phyloP scores from a whole-genome alignment of 2,888 invertebrate species.

The Daptonema setosum region DNA sequence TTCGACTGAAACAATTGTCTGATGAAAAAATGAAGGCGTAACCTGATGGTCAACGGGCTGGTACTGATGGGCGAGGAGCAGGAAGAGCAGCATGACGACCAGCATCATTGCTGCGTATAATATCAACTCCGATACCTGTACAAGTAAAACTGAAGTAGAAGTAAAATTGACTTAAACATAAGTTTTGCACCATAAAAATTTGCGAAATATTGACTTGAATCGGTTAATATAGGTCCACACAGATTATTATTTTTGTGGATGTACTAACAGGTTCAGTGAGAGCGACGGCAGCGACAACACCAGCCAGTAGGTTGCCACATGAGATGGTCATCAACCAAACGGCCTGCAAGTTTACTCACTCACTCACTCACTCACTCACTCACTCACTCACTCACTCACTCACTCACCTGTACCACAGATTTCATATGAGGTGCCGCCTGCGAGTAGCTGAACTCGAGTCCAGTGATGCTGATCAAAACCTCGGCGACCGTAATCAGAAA shows the following conservation, averaged over 20 bases:
- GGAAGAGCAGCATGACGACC: constrained; percentile 18
- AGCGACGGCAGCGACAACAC: constrained; percentile 34
- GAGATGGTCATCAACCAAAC: constrained; percentile 77
- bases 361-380: no score
- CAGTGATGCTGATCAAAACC: constrained; percentile 84
- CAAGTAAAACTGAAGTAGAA: no score
- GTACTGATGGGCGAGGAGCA: constrained; percentile 3
- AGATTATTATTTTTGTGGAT: no score
- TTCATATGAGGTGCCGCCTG: constrained; percentile 70
- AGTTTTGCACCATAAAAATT: no score
- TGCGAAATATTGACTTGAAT: no score
- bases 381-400: no score
- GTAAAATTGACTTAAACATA: no score
- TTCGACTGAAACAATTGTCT: no score
- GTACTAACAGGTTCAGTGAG: constrained; percentile 14
- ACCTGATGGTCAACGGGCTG: background rate
- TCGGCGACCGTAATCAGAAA: constrained; percentile 73
- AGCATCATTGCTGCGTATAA: constrained; percentile 22
- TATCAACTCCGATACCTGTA: constrained; percentile 24
- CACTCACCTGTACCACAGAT: constrained; percentile 45
- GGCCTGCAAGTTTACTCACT: constrained; percentile 38
- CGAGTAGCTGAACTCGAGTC: constrained; percentile 69
- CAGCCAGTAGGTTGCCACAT: constrained; percentile 74
- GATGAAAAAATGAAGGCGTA: background rate
- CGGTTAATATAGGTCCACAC: no score